Base-by-base conservation (phyloP, 2,888 invertebrate species). In the Plebejus melissa region DNA sequence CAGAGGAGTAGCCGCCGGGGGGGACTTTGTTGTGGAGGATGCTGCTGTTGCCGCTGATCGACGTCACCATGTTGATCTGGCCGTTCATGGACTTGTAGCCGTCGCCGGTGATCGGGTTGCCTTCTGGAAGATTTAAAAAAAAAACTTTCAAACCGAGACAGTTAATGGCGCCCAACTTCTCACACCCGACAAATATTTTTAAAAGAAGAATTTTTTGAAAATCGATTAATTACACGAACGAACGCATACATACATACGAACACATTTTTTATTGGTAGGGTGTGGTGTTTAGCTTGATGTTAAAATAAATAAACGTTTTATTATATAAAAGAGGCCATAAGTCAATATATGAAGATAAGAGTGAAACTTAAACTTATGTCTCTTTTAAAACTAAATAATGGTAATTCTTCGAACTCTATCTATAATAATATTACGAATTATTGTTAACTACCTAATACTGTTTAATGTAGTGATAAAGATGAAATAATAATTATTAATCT, bases 1-100 rank as follows among this genome's bases (percentile, higher is more conserved):
- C 95, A 80, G 95, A 95, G 80, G 96, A 95, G 86, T 90, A 95
- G 74, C 96, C 96, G 82, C 96, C 96, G 75, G 96, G 96, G 74
- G 96, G 96, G 80, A 96, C 95, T 86, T 95, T 95, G 84, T 88
- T 91, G 83, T 94, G 94, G 78, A 87, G 85, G 80, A 89, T 88
- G 79, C 87, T 88, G 84, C 86, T 91, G 84, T 86, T 86, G 79
- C 92, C 91, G 83, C 88, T 88, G 78, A 90, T 85, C 79, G 90
- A 91, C 80, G 93, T 92, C 82, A 91, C 90, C 80, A 88, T 91
- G 88, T 94, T 94, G 86, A 93, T 94, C 84, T 94, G 94, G 82
- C 94, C 94, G 86, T 94, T 94, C 89, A 93, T 86, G 81, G 94
- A 93, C 85, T 93, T 94, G 90, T 94, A 94, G 84, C 94, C 94